Base-by-base conservation (phyloP, 1,140 invertebrate genomes). In the Drosophila sturtevanti region DNA sequence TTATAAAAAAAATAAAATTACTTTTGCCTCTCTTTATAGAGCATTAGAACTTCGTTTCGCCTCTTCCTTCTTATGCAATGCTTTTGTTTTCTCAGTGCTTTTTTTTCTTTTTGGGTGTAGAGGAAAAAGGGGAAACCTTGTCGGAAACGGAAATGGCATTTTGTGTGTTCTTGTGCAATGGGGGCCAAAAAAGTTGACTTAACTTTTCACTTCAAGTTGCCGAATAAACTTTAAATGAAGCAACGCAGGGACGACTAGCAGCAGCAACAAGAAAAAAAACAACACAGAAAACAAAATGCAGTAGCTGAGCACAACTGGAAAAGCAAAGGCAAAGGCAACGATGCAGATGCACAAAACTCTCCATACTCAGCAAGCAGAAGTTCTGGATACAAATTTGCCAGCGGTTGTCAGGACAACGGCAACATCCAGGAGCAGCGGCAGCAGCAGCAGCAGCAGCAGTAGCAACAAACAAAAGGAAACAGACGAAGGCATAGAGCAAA, bases 131-230 rank as follows among this genome's bases (percentile, higher is more conserved):
- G 72, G 54, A 77, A 84, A 84, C 84, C 70, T 89, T 89, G 73
- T 85, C 84, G 84, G 84, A 89, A 89, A 84, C 79, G 84, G 84
- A 89, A 89, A 89, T 89, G 77, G 79, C 85, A 89, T 89, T 89
- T 87, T 85, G 82, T 87, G 84, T 76, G 84, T 76, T 76, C 72
- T 76, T 73, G 76, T 68, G 48, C 63, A 68, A 68, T 76, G 31
- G 76, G 63, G 64, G 56, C 60, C 41, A 58, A 65, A 71, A 70
- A 87, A 84, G 82, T 87, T 87, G 84, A 82, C 79, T 87, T 89
- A 87, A 87, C 82, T 87, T 87, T 87, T 77, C 84, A 79, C 76
- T 87, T 89, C 66, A 70, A 89, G 75, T 89, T 89, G 84, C 84
- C 82, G 79, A 87, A 89, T 82, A 87, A 87, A 89, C 75, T 86